Conservation (phyloP, 2,888 invertebrate species). For the Leptarthrus brevirostris region DNA sequence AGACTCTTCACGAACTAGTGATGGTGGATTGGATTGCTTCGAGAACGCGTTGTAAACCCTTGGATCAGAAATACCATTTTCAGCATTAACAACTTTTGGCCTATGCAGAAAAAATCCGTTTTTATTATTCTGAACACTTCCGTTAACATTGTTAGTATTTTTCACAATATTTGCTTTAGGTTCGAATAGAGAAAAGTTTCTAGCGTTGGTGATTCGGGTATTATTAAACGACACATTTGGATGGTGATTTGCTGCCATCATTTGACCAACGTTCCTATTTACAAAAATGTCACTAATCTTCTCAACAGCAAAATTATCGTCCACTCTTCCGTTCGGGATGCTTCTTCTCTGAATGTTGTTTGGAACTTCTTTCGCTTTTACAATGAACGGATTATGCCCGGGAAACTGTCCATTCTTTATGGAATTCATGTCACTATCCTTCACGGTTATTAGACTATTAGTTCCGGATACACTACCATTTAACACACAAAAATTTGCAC, state of each 20-base stretch:
- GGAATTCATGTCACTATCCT: constrained; percentile 28
- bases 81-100: constrained; percentile 51
- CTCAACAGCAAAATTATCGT: constrained; percentile 51
- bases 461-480: constrained; percentile 43
- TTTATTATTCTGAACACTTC: constrained; percentile 47
- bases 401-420: background rate
- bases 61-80: constrained; percentile 41
- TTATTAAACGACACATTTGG: constrained; percentile 54
- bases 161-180: constrained; percentile 30
- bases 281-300: constrained; percentile 56
- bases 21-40: constrained; percentile 50
- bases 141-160: constrained; percentile 39
- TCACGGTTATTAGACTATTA: constrained; percentile 28
- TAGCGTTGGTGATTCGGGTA: constrained; percentile 30
- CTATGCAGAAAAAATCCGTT: constrained; percentile 56
- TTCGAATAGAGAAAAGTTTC: constrained; percentile 54
- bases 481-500: constrained; percentile 51
- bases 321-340: constrained; percentile 1
- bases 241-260: background rate
- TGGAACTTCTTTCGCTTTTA: constrained; percentile 34
- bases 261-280: constrained; percentile 52
- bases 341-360: constrained; percentile 45
- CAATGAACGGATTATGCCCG: constrained; percentile 12
- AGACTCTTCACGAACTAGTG: background rate
- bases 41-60: constrained; percentile 56